These are phyloP conservation scores for Mustelus asterias DNA, from an alignment of 2,113 vertebrate species.

Conservation along the genomic window DNA sequence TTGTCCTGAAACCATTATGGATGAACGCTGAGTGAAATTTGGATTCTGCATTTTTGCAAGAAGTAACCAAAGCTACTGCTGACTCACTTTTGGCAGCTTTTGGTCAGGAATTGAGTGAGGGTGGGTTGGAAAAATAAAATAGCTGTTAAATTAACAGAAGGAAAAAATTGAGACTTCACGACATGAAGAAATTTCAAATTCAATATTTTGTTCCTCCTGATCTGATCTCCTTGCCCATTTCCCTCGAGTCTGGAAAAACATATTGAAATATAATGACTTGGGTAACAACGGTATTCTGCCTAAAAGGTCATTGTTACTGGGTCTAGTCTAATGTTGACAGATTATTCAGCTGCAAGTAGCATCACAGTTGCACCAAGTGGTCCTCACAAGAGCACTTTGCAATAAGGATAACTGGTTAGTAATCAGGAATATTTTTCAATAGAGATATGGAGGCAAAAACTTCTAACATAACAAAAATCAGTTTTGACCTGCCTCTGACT, in stretches of 20 bases:
- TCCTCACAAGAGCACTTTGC: background rate
- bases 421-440: background rate
- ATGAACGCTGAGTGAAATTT: background rate
- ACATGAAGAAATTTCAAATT: background rate
- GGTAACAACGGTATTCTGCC: no score
- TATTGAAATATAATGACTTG: background rate
- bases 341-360: background rate
- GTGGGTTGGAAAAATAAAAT: background rate
- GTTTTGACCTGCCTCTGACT: no score
- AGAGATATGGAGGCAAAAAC: background rate
- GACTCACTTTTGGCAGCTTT: background rate
- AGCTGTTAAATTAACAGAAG: no score
- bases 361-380: background rate
- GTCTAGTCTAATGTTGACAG: background rate
- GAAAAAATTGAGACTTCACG: no score
- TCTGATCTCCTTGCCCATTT: background rate
- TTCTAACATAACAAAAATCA: no score
- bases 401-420: background rate
- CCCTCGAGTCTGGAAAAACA: background rate
- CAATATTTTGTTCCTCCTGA: background rate
- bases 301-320: no score
- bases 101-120: background rate
- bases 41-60: background rate
- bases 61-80: background rate
- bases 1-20: background rate